Evolutionary conservation across 2,888 invertebrate species (phyloP), one percentile per base, ranked within the genome.

Genomic region (Holacanthella duospinosa): DNA sequence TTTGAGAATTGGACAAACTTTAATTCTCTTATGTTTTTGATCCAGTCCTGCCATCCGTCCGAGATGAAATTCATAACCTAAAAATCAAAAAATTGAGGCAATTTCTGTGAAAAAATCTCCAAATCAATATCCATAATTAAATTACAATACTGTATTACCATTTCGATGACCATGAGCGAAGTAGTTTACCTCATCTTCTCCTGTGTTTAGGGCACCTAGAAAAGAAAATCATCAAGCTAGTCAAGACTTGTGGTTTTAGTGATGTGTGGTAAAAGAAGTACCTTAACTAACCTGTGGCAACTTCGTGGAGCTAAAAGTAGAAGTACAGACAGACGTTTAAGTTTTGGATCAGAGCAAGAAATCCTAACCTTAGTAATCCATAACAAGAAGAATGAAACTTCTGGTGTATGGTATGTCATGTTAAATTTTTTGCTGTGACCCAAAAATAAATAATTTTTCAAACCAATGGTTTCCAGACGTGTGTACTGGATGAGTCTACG

Each of bases 131-230:
- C n/a, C 21, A 48, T 48, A 16, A n/a, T 36, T 16, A 48, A 21
- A 48, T 21, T 21, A n/a, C 6, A 48, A 36, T 36, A 9, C 4
- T n/a, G 21, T 4, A n/a, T 48, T 48, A 48, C 68, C 64, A 43
- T 29, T 54, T 2, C 48, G 21, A 43, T 64, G 61, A 1, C 58
- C 64, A 60, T 69, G 69, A 1, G 66, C 56, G 59, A 66, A 69
- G 43, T 69, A 69, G 44, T 69, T 69, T 19, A 69, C 21, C 56
- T 69, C 69, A 61, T 69, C 67, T 56, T 67, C 66, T 0, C 69
- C 69, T 0, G 66, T 67, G 29, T 69, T 69, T 21, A 66, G 28
- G 19, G 58, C 29, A 25, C 58, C 48, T 48, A 4, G 4, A 21
- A 54, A 16, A n/a, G n/a, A n/a, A n/a, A n/a, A n/a, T n/a, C n/a